phyloP scores from a whole-genome alignment of 2,888 invertebrate species.

The Eledona agricola region DNA sequence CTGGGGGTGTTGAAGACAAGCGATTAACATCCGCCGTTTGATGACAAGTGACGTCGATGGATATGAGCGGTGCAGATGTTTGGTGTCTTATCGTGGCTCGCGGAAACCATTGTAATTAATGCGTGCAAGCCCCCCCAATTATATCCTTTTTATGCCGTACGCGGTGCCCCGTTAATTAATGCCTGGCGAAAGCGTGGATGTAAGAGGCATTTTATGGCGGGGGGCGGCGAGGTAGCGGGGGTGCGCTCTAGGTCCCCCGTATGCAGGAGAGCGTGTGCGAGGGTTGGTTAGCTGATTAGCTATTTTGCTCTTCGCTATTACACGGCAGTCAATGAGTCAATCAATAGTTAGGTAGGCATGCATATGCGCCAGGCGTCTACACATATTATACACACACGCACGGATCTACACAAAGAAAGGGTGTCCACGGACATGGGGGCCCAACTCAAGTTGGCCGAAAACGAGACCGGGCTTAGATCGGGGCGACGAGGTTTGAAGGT shows the following conservation, averaged over 20 bases:
- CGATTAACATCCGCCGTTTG: too few species aligned
- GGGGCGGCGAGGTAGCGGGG: conserved; percentile 10
- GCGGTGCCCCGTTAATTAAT: conserved; percentile 11
- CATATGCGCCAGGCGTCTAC: conserved; percentile 48
- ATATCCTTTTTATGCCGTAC: conserved; percentile 9
- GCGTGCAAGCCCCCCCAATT: conserved; percentile 18
- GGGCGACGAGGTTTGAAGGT: conserved; percentile 23
- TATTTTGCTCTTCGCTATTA: conserved; percentile 48
- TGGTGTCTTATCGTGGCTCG: conserved; percentile 7
- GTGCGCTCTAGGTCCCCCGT: conserved; percentile 1
- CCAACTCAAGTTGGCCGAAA: conserved; percentile 2
- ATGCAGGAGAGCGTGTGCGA: conserved; percentile 25
- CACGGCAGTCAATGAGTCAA: conserved; percentile 51
- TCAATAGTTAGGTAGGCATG: conserved; percentile 52
- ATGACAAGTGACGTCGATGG: background rate
- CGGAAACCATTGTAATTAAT: conserved; percentile 14
- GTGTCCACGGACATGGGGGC: conserved; percentile 13
- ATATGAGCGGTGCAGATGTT: conserved; percentile 21
- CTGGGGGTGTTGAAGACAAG: too few species aligned
- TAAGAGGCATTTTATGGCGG: conserved; percentile 14
- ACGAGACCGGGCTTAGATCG: conserved; percentile 4
- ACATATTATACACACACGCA: conserved; percentile 37
- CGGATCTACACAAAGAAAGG: conserved; percentile 22
- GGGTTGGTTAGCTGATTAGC: conserved; percentile 47
- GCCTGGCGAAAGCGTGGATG: conserved; percentile 5